Base-by-base conservation (phyloP, 2,113 vertebrate species). In the Clupea harengus region DNA sequence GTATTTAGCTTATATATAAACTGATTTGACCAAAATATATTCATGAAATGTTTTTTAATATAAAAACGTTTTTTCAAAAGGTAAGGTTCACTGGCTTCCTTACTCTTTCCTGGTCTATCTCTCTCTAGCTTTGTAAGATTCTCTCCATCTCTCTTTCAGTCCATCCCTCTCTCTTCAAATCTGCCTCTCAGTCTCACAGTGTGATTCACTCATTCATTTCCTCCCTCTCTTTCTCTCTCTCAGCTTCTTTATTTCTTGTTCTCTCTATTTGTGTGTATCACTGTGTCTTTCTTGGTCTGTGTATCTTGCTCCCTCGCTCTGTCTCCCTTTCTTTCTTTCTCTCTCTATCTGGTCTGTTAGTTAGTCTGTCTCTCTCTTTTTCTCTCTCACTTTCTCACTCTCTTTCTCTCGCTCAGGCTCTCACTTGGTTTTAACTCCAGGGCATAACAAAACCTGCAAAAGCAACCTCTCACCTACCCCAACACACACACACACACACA, bases 151-250 rank as follows among this genome's bases (percentile, higher is more conserved):
- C 39, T 39, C 39, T 39, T 39, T 39, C 39, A 39, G 39, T 39
- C 11, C 47, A 49, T 49, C 9, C 47, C 47, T 49, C 47, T 49
- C 8, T 49, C 9, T 9, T 11, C 9, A 6, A 11, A 2, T 49
- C 47, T 11, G 47, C 13, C 47, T 49, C 47, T 49, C 47, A 49
- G 9, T 49, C 6, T 9, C 47, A 11, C 13, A 49, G 47, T 49
- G 47, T 11, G 0, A 2, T 49, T 49, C 47, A 49, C 47, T 11
- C 9, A 9, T 49, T 49, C 9, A 11, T 11, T 9, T 49, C 9
- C 46, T 49, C 47, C 13, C 50, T 49, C 45, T 75, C 50, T 1
- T 50, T 82, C 82, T 88, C 86, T 87, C 78, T 75, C 75, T 86
- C 83, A 22, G 20, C 54, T 22, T 60, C 18, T 22, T 60, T 60